Base-by-base conservation (phyloP, 1,140 invertebrate species). In the Heliconius congener region DNA sequence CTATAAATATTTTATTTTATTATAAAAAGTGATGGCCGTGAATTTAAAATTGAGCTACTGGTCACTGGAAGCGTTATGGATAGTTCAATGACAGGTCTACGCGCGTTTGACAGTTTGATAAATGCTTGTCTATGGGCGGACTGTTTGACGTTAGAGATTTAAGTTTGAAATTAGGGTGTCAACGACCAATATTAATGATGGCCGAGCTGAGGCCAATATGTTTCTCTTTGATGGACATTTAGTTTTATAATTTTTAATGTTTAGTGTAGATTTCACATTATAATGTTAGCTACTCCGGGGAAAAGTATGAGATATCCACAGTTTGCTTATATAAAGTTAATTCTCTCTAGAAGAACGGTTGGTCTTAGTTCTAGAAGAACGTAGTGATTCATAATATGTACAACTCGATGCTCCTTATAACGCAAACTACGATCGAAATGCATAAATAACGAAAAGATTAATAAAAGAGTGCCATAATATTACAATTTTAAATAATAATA, bases 41-140 rank as follows among this genome's bases (percentile, higher is more conserved):
- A 60, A 86, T 89, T 86, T 84, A 81, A 79, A 87, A 81, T 83
- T 86, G 77, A 72, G 88, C 89, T 90, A 87, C 90, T 87, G 88
- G 84, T 83, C 83, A 87, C 86, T 80, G 70, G 82, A 77, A 74
- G 71, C 39, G 81, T 87, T 86, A 85, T 86, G 83, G 86, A 88
- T 87, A 83, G 82, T 79, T 87, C 83, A 91, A 84, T 90, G 89
- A 90, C 91, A 89, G 86, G 86, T 84, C 83, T 74, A 81, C 81
- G 85, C 81, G 78, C 76, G 84, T 86, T 88, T 88, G 90, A 92
- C 90, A 90, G 86, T 84, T 91, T 91, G 90, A 92, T 86, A 89
- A 89, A 92, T 92, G 91, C 82, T 88, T 82, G 88, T 88, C 87
- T 88, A 90, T 87, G 84, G 81, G 72, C 60, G 79, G 85, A 84